Evolutionary conservation across 2,888 invertebrate genomes (phyloP).

Genomic region (Drosophila sordidula): DNA sequence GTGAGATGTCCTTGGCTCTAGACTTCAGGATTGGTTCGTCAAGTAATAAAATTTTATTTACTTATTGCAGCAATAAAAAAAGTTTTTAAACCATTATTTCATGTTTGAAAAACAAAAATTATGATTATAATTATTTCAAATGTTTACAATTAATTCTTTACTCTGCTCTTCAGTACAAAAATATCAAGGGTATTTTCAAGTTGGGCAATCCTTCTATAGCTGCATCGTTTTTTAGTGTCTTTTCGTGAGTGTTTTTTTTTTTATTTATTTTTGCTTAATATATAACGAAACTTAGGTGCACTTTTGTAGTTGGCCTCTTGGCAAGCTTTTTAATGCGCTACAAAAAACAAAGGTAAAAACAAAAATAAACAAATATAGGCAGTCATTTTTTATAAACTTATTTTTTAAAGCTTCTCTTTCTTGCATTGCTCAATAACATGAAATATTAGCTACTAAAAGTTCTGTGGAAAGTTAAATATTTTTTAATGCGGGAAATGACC

Average conservation of each 20-base stretch:
- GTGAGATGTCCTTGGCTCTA: too few relatives aligned
- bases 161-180: neutral
- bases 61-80: too few relatives aligned
- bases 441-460: conserved; percentile 47
- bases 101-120: too few relatives aligned
- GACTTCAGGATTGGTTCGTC: too few relatives aligned
- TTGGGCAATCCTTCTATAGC: neutral
- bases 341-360: conserved; percentile 26
- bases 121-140: too few relatives aligned
- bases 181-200: conserved; percentile 10
- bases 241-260: conserved; percentile 14
- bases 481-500: neutral
- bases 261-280: conserved; percentile 33
- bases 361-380: conserved; percentile 27
- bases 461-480: conserved; percentile 1
- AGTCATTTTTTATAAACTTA: conserved; percentile 66
- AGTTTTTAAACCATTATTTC: too few relatives aligned
- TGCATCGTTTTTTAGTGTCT: conserved; percentile 5
- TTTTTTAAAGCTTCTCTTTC: conserved; percentile 54
- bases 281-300: conserved; percentile 73
- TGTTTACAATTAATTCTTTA: neutral
- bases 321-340: conserved; percentile 54
- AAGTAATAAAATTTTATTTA: too few relatives aligned
- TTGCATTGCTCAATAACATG: conserved; percentile 37
- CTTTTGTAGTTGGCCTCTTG: conserved; percentile 69